A percentile compares a stretch with the other conserved stretches of the same genome.
These are phyloP conservation scores for Dendroctonus valens DNA, from an alignment of 1,140 invertebrate species.

Conservation along the genomic window DNA sequence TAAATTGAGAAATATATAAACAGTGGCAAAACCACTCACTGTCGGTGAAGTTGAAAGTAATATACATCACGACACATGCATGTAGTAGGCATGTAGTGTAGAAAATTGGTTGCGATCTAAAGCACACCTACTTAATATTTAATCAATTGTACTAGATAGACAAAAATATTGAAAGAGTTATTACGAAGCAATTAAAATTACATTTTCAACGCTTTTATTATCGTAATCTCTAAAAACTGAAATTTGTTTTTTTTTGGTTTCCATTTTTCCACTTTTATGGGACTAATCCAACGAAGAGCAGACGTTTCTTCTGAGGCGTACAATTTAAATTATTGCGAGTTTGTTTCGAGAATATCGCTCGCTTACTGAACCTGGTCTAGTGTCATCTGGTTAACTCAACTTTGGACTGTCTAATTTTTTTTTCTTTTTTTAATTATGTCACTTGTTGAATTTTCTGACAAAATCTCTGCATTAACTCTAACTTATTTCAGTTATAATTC, in stretches of 20 bases:
- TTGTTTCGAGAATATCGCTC: not conserved
- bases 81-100: too few species aligned
- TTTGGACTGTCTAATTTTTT: not conserved
- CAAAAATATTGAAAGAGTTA: too few species aligned
- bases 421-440: not conserved
- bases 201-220: too few species aligned
- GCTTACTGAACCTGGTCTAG: not conserved
- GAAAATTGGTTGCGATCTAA: too few species aligned
- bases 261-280: not conserved
- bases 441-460: not conserved
- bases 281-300: not conserved
- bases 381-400: not conserved
- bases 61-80: too few species aligned
- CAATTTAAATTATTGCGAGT: not conserved
- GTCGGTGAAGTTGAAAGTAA: not conserved
- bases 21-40: not conserved
- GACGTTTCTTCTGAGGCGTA: not conserved
- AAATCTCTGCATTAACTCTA: too few species aligned
- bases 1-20: conserved; percentile 8
- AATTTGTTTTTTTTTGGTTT: not conserved
- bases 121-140: too few species aligned
- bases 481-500: too few species aligned
- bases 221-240: not conserved
- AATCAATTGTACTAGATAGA: too few species aligned
- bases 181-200: too few species aligned